These are phyloP conservation scores for Anolis apletophallus DNA, from an alignment of 2,797 vertebrate species.

Conservation along the genomic window DNA sequence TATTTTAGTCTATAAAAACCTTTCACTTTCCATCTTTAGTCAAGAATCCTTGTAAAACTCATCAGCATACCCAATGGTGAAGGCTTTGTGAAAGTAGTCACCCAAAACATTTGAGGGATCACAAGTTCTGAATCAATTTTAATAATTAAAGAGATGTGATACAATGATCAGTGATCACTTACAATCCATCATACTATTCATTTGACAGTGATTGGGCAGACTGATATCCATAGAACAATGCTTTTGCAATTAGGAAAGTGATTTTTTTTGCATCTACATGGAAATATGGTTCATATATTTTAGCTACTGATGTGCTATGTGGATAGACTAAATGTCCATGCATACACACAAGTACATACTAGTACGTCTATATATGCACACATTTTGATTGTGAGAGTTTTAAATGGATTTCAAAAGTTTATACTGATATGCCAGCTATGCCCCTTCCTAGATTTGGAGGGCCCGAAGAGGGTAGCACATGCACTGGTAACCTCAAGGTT, in stretches of 20 bases:
- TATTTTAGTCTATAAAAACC: not conserved
- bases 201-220: not conserved
- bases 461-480: no score
- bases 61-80: not conserved
- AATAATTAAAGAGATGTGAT: not conserved
- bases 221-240: not conserved
- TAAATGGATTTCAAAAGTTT: not conserved
- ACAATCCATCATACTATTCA: not conserved
- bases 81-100: no score
- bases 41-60: not conserved
- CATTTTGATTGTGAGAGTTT: not conserved
- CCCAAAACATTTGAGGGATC: no score
- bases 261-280: not conserved
- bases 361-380: not conserved
- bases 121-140: not conserved
- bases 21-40: not conserved
- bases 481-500: no score
- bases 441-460: no score
- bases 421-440: no score
- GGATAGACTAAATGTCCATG: not conserved
- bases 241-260: not conserved
- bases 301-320: not conserved
- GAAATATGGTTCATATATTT: not conserved
- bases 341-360: not conserved
- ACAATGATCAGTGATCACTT: not conserved